Conservation (phyloP, 2,888 invertebrate genomes). For the Horisme vitalbata region DNA sequence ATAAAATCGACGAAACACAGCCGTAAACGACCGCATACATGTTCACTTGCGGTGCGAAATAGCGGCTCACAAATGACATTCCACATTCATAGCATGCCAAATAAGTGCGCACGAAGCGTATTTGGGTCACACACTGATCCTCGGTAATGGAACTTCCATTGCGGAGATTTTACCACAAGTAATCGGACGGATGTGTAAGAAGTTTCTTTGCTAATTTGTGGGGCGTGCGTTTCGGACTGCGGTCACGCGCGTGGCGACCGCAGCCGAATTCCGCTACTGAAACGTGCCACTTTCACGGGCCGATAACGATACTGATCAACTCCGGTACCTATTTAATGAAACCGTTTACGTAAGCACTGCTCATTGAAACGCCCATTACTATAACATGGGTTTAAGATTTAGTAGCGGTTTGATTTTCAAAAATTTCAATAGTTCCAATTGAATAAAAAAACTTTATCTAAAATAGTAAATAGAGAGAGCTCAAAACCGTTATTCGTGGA, state of each 20-base stretch:
- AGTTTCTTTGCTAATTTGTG: slow-evolving; percentile 70
- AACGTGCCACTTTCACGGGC: slow-evolving; percentile 36
- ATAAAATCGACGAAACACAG: slow-evolving; percentile 58
- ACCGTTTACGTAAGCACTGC: neutral
- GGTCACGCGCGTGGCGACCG: slow-evolving; percentile 66
- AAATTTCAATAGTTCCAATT: no score
- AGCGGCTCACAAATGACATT: slow-evolving; percentile 72
- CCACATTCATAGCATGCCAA: slow-evolving; percentile 64
- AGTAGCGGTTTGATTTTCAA: no score
- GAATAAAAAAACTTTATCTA: no score
- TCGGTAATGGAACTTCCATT: slow-evolving; percentile 58
- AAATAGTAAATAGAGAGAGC: no score
- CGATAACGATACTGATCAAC: slow-evolving; percentile 3
- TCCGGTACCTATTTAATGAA: neutral
- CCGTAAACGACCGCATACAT: slow-evolving; percentile 54
- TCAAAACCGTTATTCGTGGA: no score
- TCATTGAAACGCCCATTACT: no score
- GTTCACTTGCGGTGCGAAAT: slow-evolving; percentile 65
- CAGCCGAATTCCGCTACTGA: slow-evolving; percentile 64
- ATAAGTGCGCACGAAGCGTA: slow-evolving; percentile 58
- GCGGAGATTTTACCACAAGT: slow-evolving; percentile 69
- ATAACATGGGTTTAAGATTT: no score
- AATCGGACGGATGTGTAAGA: slow-evolving; percentile 63
- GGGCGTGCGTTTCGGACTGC: slow-evolving; percentile 68
- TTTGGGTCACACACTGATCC: slow-evolving; percentile 74